Evolutionary conservation across 2,888 invertebrate genomes (phyloP), one percentile per base, ranked within the genome.

Genomic region (Zaprionus bogoriensis): DNA sequence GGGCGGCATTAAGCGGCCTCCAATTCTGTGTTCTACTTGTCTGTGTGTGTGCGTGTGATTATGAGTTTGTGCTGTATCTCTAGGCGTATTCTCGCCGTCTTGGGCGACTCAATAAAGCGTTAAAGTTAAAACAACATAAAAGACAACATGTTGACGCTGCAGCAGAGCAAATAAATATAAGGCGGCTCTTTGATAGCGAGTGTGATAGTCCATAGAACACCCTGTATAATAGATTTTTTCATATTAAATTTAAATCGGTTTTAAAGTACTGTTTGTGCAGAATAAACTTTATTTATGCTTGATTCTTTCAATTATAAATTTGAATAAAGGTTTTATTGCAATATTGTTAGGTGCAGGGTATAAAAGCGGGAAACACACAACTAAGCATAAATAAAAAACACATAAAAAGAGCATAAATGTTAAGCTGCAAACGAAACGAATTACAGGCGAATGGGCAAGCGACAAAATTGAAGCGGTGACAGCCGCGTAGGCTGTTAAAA

Each of bases 101-200:
- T 62, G 22, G 45, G 57, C 39, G 58, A 74, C 66, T 75, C 61
- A 75, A 75, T 74, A 74, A 74, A 74, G 75, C 66, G 69, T 64
- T 53, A 74, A 73, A 66, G 69, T 57, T 68, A 63, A 75, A 77
- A 61, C 53, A 75, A 77, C 66, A 75, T 55, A 61, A 67, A 54
- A 45, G 52, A 70, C 62, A 59, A 51, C 74, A 68, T 61, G 61
- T 65, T 70, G 66, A 62, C 67, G 55, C 30, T 46, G 45, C 50
- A 62, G 47, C 38, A 55, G 46, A 32, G 25, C 44, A 73, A 72
- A 67, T 67, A 72, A 72, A 62, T 46, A 39, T 10, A 30, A 14
- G 22, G 28, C 23, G 41, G 51, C 42, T 1, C 27, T 12, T 27
- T 32, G 12, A 5, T 17, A 4, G 7, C 12, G 5, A 6, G 12